Base-by-base conservation (phyloP, 2,797 vertebrate genomes). In the Halcyon leucocephala region DNA sequence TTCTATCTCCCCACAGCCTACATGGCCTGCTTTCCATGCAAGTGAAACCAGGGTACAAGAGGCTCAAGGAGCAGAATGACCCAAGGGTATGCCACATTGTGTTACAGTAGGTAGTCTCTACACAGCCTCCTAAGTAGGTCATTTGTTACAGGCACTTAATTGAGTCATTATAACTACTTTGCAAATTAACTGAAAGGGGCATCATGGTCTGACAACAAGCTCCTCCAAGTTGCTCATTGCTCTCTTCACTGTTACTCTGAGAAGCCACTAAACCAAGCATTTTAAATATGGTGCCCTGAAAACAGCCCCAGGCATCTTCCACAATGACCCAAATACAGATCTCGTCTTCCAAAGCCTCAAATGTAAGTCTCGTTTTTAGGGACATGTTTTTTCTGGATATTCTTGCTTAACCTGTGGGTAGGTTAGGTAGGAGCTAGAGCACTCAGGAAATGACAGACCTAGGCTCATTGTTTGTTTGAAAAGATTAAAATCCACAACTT, bases 381-480 rank as follows among this genome's bases (percentile, higher is more conserved):
- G 19, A 64, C 2, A 69, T 52, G 1, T 1, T 19, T 5, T 5
- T n/a, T 88, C 64, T 33, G 1, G 3, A 25, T 10, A 37, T 55
- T 60, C 55, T 51, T 39, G 29, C 39, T 58, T 62, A 81, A 22
- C 5, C 37, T 77, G 21, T 69, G 9, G 4, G 12, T 58, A 7
- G 14, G 13, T 88, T 57, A 44, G 28, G 22, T 65, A 52, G 21
- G 33, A 78, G 41, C 44, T 81, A 78, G 13, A 71, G 12, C 9
- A 44, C 52, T 73, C 17, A 37, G 48, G 35, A 96, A 61, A 65
- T 49, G 14, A 11, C 12, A 71, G 46, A 54, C 22, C 14, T 44
- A 29, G 21, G 18, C 52, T 74, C 17, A 64, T 0, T 41, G 78
- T 92, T 81, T 25, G 8, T 73, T 79, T 57, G 14, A 31, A 12